These are phyloP conservation scores for Boleophthalmus pectinirostris DNA, from an alignment of 2,113 vertebrate genomes.

Conservation along the genomic window DNA sequence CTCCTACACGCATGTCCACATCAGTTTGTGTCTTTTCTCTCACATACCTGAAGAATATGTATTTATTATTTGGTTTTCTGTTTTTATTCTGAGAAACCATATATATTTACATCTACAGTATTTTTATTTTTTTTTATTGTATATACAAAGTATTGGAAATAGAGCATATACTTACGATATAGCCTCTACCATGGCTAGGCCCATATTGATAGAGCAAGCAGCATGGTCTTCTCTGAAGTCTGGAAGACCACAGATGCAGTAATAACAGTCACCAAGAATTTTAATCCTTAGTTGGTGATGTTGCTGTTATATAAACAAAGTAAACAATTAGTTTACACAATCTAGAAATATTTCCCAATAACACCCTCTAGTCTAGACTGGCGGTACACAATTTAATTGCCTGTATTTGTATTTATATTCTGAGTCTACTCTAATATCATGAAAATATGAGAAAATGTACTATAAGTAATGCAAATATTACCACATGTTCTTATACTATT, in stretches of 20 bases:
- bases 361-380: no score
- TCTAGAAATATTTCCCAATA: not conserved
- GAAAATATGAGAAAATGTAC: no score
- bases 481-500: no score
- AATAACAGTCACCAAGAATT: constrained; percentile 96
- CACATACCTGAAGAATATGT: constrained; percentile 79
- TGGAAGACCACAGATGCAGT: constrained; percentile 94
- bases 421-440: no score
- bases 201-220: constrained; percentile 92
- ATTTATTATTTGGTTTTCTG: not conserved
- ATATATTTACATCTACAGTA: no score
- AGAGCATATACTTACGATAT: constrained; percentile 84
- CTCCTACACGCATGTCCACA: constrained; percentile 96
- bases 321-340: not conserved
- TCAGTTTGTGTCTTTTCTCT: constrained; percentile 90
- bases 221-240: constrained; percentile 94
- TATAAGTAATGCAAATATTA: no score
- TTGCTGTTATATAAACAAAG: constrained; percentile 70
- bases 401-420: no score
- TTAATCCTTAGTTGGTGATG: constrained; percentile 93
- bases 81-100: no score
- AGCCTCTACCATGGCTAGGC: constrained; percentile 93
- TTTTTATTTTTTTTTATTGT: no score
- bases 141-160: no score
- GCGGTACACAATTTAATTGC: no score